These are phyloP conservation scores for Cheracebus regulus DNA, from an alignment of 2,797 vertebrate genomes.

Conservation along the genomic window DNA sequence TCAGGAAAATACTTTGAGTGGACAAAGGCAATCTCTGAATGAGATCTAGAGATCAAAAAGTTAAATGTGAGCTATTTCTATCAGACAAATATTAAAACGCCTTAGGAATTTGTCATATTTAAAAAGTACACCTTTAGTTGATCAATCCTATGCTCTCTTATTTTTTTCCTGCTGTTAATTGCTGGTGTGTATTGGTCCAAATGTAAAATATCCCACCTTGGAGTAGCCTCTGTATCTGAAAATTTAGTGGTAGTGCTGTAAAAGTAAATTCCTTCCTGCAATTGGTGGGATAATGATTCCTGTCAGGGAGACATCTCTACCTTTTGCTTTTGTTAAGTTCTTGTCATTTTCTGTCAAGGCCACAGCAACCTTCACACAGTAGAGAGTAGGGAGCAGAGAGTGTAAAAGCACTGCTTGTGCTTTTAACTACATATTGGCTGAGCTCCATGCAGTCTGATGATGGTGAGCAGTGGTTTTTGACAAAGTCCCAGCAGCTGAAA, in stretches of 20 bases:
- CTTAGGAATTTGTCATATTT: background rate
- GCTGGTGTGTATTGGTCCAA: background rate
- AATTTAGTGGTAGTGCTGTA: background rate
- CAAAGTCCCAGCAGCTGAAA: background rate
- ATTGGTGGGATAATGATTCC: background rate
- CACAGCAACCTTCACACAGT: background rate
- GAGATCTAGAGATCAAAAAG: background rate
- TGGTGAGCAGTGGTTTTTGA: background rate
- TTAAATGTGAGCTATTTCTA: background rate
- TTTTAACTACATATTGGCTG: background rate
- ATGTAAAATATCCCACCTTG: background rate
- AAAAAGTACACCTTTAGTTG: background rate
- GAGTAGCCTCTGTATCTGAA: background rate
- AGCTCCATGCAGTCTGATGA: background rate
- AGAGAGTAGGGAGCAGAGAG: too few relatives aligned
- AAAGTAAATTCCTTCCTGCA: background rate
- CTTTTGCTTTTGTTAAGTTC: background rate
- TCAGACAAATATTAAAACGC: background rate
- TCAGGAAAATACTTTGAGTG: background rate
- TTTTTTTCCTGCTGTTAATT: background rate
- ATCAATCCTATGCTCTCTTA: background rate
- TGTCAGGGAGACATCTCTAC: background rate
- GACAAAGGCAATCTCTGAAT: slow-evolving; percentile 5
- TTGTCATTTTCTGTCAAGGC: background rate
- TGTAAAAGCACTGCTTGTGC: background rate